Evolutionary conservation across 2,888 invertebrate species (phyloP).

Genomic region (Amorpha juglandis): DNA sequence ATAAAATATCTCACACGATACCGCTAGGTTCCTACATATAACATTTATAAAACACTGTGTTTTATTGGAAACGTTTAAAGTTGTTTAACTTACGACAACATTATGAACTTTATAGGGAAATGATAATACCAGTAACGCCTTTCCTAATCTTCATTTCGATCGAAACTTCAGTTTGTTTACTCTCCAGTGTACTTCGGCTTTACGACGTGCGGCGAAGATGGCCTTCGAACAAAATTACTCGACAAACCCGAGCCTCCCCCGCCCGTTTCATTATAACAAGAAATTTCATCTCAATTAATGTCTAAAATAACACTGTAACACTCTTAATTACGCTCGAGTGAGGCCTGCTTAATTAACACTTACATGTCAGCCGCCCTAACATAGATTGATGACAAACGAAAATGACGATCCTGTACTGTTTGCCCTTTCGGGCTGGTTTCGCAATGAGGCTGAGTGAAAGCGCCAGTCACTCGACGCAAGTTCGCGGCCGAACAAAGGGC

Average conservation of each 20-base stretch:
- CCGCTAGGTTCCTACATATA: neutral
- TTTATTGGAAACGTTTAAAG: constrained; percentile 44
- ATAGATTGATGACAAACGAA: constrained; percentile 84
- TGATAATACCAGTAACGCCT: constrained; percentile 69
- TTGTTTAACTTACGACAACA: constrained; percentile 56
- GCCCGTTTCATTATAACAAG: constrained; percentile 75
- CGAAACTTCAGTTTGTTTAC: constrained; percentile 75
- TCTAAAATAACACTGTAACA: constrained; percentile 83
- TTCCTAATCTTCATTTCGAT: constrained; percentile 73
- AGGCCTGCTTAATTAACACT: constrained; percentile 84
- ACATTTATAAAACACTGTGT: constrained; percentile 13
- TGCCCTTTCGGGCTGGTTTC: constrained; percentile 68
- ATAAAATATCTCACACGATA: constrained; percentile 43
- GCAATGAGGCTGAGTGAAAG: constrained; percentile 62
- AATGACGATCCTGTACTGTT: constrained; percentile 78
- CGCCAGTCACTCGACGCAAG: constrained; percentile 75
- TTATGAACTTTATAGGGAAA: constrained; percentile 62
- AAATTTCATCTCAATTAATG: constrained; percentile 84
- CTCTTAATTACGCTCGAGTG: constrained; percentile 83
- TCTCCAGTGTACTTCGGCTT: constrained; percentile 62
- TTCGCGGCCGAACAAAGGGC: constrained; percentile 70
- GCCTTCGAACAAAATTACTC: constrained; percentile 71
- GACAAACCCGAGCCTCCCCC: constrained; percentile 54
- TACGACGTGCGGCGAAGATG: constrained; percentile 62
- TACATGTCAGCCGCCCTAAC: constrained; percentile 82